These are phyloP conservation scores for Hipposideros armiger DNA, from an alignment of 2,113 vertebrate species.

Conservation along the genomic window DNA sequence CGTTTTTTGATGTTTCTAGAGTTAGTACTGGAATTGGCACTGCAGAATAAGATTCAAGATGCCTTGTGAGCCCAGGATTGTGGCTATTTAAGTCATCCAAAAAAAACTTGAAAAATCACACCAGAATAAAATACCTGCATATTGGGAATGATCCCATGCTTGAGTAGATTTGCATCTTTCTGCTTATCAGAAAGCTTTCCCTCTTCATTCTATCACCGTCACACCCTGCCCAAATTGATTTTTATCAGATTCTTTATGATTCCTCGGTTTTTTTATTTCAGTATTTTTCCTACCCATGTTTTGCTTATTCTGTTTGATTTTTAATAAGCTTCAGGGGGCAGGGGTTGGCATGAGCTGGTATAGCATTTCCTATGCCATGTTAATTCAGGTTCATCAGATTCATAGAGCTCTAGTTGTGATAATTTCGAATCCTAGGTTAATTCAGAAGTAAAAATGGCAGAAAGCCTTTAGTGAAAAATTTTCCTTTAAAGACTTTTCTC, in stretches of 20 bases:
- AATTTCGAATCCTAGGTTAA: background rate
- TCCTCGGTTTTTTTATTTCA: background rate
- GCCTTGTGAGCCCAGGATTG: background rate
- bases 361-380: background rate
- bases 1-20: background rate
- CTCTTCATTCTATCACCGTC: background rate
- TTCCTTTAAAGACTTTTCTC: background rate
- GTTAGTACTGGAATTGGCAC: background rate
- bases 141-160: background rate
- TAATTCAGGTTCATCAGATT: background rate
- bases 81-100: background rate
- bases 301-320: background rate
- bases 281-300: background rate
- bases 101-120: background rate
- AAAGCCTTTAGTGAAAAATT: background rate
- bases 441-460: slow-evolving; percentile 32
- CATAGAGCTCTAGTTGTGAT: background rate
- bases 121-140: background rate
- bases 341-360: no score
- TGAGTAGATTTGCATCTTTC: background rate
- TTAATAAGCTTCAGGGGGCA: background rate
- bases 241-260: background rate
- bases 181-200: background rate
- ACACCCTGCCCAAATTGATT: background rate
- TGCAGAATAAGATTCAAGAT: background rate